These are phyloP conservation scores for Rhopalosiphum padi DNA, from an alignment of 1,140 invertebrate species.

Conservation along the genomic window DNA sequence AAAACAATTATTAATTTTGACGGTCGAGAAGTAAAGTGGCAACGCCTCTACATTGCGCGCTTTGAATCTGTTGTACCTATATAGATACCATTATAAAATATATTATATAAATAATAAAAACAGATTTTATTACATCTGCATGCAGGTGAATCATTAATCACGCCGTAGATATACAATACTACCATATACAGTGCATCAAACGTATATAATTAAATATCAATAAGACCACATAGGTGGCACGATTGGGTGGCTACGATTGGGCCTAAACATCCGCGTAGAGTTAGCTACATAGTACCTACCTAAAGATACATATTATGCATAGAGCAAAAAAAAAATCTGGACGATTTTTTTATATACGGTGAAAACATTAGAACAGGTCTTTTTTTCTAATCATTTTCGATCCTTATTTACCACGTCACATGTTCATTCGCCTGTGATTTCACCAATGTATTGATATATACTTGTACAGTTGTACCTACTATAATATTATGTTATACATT, in stretches of 20 bases:
- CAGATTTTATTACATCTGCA: neutral
- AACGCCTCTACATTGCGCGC: neutral
- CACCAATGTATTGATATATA: neutral
- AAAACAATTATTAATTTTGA: constrained; percentile 5
- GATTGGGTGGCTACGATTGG: neutral
- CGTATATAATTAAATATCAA: constrained; percentile 19
- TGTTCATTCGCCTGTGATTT: neutral
- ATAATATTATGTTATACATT: neutral
- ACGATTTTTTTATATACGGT: neutral
- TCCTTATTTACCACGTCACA: neutral
- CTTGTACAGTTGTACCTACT: neutral
- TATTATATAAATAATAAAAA: constrained; percentile 10
- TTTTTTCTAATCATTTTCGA: neutral
- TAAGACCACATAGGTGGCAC: neutral
- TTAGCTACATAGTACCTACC: too few species aligned
- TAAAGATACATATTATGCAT: too few species aligned
- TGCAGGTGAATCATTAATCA: neutral
- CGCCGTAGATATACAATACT: neutral
- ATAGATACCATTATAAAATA: too few species aligned
- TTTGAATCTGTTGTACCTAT: neutral
- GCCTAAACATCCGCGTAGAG: neutral
- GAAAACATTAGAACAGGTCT: neutral
- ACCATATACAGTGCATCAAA: neutral
- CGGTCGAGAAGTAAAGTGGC: neutral
- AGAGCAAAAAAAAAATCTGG: too few species aligned